phyloP scores from a whole-genome alignment of 2,113 vertebrate genomes.

The Alethe diademata region DNA sequence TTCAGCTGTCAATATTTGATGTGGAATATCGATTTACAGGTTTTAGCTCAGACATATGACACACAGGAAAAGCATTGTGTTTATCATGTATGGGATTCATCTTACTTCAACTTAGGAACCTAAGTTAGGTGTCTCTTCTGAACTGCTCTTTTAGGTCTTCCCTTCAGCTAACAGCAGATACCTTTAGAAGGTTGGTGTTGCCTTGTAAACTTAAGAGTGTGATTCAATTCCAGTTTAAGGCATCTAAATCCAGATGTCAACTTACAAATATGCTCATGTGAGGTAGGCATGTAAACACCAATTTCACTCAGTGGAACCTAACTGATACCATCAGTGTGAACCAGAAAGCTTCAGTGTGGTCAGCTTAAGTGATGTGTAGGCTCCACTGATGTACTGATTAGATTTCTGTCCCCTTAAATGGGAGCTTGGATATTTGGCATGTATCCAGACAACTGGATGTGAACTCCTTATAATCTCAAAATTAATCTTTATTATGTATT shows the following conservation, averaged over 20 bases:
- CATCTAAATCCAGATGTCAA: background rate
- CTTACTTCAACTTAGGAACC: background rate
- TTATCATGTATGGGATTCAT: background rate
- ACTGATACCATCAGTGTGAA: background rate
- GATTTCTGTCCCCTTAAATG: background rate
- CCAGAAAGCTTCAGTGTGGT: background rate
- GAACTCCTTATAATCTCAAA: background rate
- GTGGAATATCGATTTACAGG: background rate
- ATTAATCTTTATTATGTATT: background rate
- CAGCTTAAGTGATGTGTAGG: background rate
- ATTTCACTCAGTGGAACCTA: background rate
- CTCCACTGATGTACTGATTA: background rate
- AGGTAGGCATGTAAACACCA: background rate
- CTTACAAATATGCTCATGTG: background rate
- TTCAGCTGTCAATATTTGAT: background rate
- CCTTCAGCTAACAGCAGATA: background rate
- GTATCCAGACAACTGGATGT: fast-evolving
- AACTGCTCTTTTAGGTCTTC: background rate
- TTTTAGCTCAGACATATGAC: background rate
- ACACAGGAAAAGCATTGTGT: background rate
- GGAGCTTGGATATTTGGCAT: background rate
- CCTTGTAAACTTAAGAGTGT: background rate
- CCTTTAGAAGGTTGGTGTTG: background rate
- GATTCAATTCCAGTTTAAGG: background rate
- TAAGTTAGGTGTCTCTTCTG: background rate